Percentiles rank a stretch among this genome's conserved stretches.
Evolutionary conservation across 2,888 invertebrate genomes (phyloP).

Genomic region (Chalcosyrphus nemorum): DNA sequence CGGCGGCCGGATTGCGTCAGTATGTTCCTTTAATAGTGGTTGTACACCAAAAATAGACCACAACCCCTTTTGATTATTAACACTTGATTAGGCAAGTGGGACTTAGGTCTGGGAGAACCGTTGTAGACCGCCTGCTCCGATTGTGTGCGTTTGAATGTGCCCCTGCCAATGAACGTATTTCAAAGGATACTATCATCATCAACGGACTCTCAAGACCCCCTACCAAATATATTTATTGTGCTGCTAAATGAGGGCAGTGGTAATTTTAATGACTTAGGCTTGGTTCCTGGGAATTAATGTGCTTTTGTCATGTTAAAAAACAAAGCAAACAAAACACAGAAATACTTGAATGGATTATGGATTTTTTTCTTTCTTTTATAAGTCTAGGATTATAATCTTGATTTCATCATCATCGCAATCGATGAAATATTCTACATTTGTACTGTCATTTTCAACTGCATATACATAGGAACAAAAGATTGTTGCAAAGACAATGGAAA

Average conservation of each 20-base stretch:
- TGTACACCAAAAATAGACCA: conserved; percentile 59
- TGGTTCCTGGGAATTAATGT: conserved; percentile 62
- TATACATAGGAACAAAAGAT: no score
- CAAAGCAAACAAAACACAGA: conserved; percentile 17
- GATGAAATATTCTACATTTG: neutral
- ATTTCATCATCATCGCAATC: neutral
- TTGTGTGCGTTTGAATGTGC: conserved; percentile 39
- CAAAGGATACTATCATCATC: conserved; percentile 49
- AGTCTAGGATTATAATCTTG: neutral
- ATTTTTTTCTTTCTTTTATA: neutral
- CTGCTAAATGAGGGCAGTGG: conserved; percentile 57
- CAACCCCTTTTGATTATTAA: conserved; percentile 66
- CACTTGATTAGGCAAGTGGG: conserved; percentile 65
- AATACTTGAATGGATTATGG: conserved; percentile 27
- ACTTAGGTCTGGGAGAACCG: conserved; percentile 27
- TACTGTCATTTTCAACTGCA: neutral
- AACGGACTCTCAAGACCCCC: conserved; percentile 6
- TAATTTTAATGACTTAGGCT: conserved; percentile 57
- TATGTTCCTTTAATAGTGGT: conserved; percentile 37
- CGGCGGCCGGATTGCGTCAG: conserved; percentile 29
- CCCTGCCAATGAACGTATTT: conserved; percentile 34
- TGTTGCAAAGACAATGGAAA: no score
- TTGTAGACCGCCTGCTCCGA: conserved; percentile 9
- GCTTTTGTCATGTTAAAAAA: conserved; percentile 59
- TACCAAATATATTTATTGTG: conserved; percentile 43